Conservation (phyloP, 2,888 invertebrate genomes). For the Drosophila paramelanica region DNA sequence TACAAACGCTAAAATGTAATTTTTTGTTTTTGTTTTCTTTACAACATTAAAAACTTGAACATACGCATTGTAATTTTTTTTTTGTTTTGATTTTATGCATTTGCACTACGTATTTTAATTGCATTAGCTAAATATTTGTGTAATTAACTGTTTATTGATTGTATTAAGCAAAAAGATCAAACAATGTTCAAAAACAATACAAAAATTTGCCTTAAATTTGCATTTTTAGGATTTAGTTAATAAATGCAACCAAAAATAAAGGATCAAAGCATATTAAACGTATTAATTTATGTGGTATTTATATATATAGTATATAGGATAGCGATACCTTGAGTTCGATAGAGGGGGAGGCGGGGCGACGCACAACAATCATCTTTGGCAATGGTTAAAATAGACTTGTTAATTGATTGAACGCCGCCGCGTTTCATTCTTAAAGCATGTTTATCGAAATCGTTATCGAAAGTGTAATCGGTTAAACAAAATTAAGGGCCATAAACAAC, state of each 20-base stretch:
- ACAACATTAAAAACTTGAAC: constrained; percentile 75
- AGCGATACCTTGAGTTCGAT: constrained; percentile 29
- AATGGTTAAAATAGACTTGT: constrained; percentile 47
- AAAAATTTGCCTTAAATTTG: constrained; percentile 8
- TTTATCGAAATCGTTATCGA: constrained; percentile 33
- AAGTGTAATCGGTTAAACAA: not conserved
- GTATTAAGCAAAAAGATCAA: constrained; percentile 38
- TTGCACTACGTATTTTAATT: constrained; percentile 56
- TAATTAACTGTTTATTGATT: constrained; percentile 61
- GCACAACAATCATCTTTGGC: constrained; percentile 67
- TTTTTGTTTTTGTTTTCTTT: constrained; percentile 37
- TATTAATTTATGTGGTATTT: constrained; percentile 4
- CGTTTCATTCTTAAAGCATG: constrained; percentile 32
- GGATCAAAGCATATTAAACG: constrained; percentile 31
- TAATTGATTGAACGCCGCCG: constrained; percentile 43
- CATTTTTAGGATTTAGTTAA: constrained; percentile 45
- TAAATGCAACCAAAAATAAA: constrained; percentile 63
- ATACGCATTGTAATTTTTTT: constrained; percentile 47
- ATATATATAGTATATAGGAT: constrained; percentile 21
- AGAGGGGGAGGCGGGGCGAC: constrained; percentile 5
- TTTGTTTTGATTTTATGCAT: constrained; percentile 52
- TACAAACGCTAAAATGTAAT: constrained; percentile 63
- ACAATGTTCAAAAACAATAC: constrained; percentile 27
- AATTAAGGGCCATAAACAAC: constrained; percentile 9
- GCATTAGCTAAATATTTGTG: constrained; percentile 76